These are phyloP conservation scores for Monomorium pharaonis DNA, from an alignment of 1,140 invertebrate genomes.

Conservation along the genomic window DNA sequence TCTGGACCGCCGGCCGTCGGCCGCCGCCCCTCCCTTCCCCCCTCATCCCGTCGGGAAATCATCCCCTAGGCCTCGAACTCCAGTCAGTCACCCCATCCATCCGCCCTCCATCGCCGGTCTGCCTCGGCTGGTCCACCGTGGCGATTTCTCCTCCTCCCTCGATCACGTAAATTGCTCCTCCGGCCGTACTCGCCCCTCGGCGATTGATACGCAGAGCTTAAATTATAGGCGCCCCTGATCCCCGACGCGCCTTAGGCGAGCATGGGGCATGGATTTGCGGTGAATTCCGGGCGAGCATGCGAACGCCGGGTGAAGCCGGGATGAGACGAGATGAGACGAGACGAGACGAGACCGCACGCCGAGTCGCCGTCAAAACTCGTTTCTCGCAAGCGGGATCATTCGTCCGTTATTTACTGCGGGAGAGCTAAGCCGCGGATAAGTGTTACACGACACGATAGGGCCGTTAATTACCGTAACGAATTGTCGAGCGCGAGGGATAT, in stretches of 20 bases:
- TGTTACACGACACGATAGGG: constrained; percentile 49
- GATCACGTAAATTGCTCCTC: constrained; percentile 66
- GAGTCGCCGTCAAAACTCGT: constrained; percentile 1
- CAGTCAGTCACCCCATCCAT: constrained; percentile 46
- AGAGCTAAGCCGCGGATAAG: constrained; percentile 29
- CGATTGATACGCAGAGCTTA: constrained; percentile 74
- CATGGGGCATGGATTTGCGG: constrained; percentile 58
- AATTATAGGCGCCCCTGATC: constrained; percentile 72
- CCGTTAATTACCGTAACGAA: constrained; percentile 48
- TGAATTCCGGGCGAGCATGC: constrained; percentile 59
- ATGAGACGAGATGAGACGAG: neutral
- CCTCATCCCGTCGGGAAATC: constrained; percentile 73
- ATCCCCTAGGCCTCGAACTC: constrained; percentile 72
- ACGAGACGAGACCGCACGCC: neutral
- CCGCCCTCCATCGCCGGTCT: neutral
- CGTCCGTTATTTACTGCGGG: constrained; percentile 29
- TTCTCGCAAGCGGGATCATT: constrained; percentile 12
- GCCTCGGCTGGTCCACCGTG: neutral
- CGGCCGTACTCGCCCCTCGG: constrained; percentile 68
- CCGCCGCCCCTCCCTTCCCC: neutral
- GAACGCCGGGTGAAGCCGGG: neutral
- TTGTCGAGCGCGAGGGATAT: constrained; percentile 9
- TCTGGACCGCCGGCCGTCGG: constrained; percentile 34
- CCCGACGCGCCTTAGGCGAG: constrained; percentile 66
- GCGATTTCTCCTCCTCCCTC: constrained; percentile 7